Evolutionary conservation across 2,888 invertebrate genomes (phyloP), one percentile per base, ranked within the genome.

Genomic region (Andrena trimmerana): DNA sequence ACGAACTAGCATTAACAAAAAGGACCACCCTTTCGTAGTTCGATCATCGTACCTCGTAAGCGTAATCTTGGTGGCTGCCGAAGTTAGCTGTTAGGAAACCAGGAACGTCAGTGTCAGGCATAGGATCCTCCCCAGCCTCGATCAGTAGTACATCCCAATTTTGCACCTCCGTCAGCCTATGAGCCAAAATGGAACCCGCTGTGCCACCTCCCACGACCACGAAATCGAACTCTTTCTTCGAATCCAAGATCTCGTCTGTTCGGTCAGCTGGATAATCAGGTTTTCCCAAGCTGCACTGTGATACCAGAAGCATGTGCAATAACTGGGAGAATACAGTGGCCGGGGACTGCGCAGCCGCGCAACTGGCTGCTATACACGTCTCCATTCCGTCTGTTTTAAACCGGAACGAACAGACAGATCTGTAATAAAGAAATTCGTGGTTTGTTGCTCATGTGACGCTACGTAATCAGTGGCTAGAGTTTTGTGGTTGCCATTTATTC

Each of bases 251-350:
- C 3, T 93, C 93, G 6, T 94, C 92, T 0, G 90, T 94, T 27
- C 94, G 94, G 85, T 96, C 96, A 24, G 90, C 92, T 0, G 96
- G 96, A 95, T 96, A 96, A 42, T 95, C 94, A 77, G 95, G 94
- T 0, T 95, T 95, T 5, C 94, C 94, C n/a, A 96, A 87, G 0
- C 95, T 94, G 88, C 96, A 96, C 89, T 96, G 96, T 0, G 96
- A 95, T 2, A 95, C 93, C 60, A 96, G 91, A 72, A 97, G 92
- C 0, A 95, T 95, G 84, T 96, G 95, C 75, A 97, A 90, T 0
- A 96, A 93, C 10, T 96, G 95, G 1, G 95, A 92, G 91, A 97
- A 96, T 65, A 96, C 84, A 0, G 95, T 94, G 0, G 94, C 93
- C 0, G 93, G 94, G 83, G 72, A 63, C 0, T 89, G 73, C 29